Evolutionary conservation across 2,113 vertebrate genomes (phyloP).

Genomic region (Antigone vipio): DNA sequence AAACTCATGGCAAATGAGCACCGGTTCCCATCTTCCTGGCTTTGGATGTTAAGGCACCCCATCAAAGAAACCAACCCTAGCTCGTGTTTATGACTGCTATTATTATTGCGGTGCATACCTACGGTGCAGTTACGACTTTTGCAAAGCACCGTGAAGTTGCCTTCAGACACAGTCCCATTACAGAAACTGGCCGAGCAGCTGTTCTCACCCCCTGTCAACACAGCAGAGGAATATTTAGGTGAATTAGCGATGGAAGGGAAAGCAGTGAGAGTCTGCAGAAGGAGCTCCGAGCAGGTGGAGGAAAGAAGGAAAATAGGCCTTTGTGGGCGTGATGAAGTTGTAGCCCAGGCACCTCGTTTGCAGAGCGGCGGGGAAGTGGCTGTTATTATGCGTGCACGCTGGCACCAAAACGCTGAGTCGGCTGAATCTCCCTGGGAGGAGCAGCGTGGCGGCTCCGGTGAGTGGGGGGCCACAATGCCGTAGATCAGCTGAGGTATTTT

Average conservation of each 20-base stretch:
- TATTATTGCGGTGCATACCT: not conserved
- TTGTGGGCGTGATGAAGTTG: not conserved
- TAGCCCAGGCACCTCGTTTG: fast-evolving
- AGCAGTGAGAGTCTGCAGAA: not conserved
- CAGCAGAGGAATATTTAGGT: not conserved
- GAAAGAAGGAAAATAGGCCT: not conserved
- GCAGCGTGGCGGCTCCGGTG: constrained; percentile 4
- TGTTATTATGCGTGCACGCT: not conserved
- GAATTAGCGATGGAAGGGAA: not conserved
- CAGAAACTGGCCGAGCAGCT: not conserved
- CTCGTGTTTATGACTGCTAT: not conserved
- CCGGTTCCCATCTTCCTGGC: not conserved
- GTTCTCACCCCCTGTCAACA: not conserved
- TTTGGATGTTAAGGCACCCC: not conserved
- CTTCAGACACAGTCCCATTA: not conserved
- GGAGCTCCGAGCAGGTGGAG: not conserved
- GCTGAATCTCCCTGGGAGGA: constrained; percentile 35
- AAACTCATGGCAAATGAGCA: fast-evolving
- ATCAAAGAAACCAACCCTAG: not conserved
- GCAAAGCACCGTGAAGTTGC: not conserved
- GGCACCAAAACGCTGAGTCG: not conserved
- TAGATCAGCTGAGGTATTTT: constrained; percentile 65
- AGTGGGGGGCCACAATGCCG: not conserved
- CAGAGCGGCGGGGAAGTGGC: not conserved
- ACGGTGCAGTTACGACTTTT: fast-evolving